Evolutionary conservation across 2,113 vertebrate genomes (phyloP), one percentile per base, ranked within the genome.

Genomic region (Neopipo cinnamomea): DNA sequence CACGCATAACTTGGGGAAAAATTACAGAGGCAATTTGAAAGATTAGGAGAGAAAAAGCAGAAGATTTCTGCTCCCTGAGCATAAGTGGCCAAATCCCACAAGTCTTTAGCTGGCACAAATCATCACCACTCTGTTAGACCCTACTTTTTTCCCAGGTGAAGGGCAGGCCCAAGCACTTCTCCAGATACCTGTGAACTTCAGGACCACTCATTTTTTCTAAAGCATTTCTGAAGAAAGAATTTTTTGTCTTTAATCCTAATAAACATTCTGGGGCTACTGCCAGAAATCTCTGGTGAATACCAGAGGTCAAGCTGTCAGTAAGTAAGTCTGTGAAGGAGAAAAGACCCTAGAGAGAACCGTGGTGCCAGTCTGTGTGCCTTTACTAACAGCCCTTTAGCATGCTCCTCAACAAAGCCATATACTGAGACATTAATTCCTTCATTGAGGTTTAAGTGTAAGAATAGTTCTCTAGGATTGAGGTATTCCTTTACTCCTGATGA

Each of bases 1-100:
- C 52, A 85, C 76, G 72, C 35, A 47, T 70, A 91, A 83, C 70
- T 86, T 86, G 55, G 65, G 68, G 72, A 75, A 91, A 95, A 93
- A 96, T 93, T 95, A 92, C 83, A 87, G 83, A 82, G n/a, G 41
- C 53, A 89, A 87, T 88, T 63, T 63, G 52, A 94, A 93, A 88
- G 83, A 96, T 91, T 61, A 92, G 77, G 74, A 72, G 68, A 70
- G 73, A 93, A 86, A 91, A 93, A 92, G 47, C 35, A 77, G 58
- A 88, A 91, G 78, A 88, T 91, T 93, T 93, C 92, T 95, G 23
- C 6, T 93, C 83, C 76, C 61, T 85, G 35, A 71, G 55, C 0
- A 0, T 68, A 94, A 88, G 62, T 78, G 74, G 25, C 44, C 70
- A 96, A 95, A 93, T 88, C 80, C 76, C 73, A 65, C 35, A 66